These are phyloP conservation scores for Nansenia antarctica DNA, from an alignment of 2,113 vertebrate genomes.

Conservation along the genomic window DNA sequence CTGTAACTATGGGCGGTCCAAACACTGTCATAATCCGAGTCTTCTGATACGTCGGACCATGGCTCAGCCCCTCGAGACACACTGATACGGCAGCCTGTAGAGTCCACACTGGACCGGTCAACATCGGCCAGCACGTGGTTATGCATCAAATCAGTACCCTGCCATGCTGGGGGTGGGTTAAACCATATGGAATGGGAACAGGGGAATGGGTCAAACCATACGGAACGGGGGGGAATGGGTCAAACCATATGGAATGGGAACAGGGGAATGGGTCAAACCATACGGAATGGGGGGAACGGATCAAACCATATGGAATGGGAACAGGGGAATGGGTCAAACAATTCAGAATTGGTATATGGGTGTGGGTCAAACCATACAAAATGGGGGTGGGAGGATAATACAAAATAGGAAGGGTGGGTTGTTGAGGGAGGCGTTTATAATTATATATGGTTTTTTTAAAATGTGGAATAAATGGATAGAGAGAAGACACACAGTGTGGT, in stretches of 20 bases:
- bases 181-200: background rate
- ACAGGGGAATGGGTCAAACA: background rate
- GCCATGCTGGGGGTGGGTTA: slow-evolving; percentile 90
- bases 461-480: background rate
- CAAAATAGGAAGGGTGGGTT: background rate
- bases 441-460: background rate
- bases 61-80: slow-evolving; percentile 83
- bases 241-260: slow-evolving; percentile 15
- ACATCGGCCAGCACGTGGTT: slow-evolving; percentile 97
- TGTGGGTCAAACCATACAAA: slow-evolving; percentile 6
- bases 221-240: background rate
- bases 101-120: slow-evolving; percentile 87
- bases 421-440: background rate
- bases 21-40: slow-evolving; percentile 99
- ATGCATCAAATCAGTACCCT: slow-evolving; percentile 99
- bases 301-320: background rate
- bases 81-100: slow-evolving; percentile 87
- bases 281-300: background rate
- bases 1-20: slow-evolving; percentile 98
- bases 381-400: background rate
- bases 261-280: background rate
- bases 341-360: background rate
- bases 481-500: too few relatives aligned
- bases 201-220: background rate
- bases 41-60: slow-evolving; percentile 95